phyloP scores from a whole-genome alignment of 2,888 invertebrate genomes.

The Drosophila phalerata region DNA sequence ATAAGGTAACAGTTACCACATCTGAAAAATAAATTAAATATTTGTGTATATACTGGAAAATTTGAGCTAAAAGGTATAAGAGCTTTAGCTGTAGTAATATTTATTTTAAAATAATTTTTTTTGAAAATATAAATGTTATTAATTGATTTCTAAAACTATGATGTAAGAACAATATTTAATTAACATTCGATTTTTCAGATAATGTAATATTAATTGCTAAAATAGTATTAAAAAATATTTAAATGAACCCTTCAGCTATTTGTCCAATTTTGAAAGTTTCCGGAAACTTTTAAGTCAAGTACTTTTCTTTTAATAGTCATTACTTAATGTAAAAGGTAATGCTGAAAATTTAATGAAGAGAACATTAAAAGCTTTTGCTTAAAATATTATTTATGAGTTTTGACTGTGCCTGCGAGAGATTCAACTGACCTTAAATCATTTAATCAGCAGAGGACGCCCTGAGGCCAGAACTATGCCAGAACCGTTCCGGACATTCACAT shows the following conservation, averaged over 20 bases:
- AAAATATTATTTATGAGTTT: slow-evolving; percentile 43
- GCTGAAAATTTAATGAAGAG: slow-evolving; percentile 24
- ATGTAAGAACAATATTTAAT: too few relatives aligned
- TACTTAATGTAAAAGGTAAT: slow-evolving; percentile 2
- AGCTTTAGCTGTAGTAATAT: too few relatives aligned
- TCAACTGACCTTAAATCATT: slow-evolving; percentile 77
- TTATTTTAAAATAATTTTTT: too few relatives aligned
- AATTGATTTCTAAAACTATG: too few relatives aligned
- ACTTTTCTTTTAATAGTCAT: slow-evolving; percentile 2
- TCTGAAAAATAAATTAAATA: background rate
- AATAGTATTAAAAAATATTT: too few relatives aligned
- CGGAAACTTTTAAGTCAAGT: slow-evolving; percentile 17
- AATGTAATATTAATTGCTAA: too few relatives aligned
- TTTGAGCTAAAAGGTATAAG: too few relatives aligned
- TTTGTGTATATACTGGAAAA: too few relatives aligned
- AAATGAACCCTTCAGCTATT: background rate
- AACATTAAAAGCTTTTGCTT: slow-evolving; percentile 28
- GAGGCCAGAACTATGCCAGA: slow-evolving; percentile 39
- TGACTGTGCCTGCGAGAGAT: slow-evolving; percentile 33
- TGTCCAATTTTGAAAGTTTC: background rate
- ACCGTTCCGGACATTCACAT: slow-evolving; percentile 49
- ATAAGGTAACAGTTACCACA: background rate
- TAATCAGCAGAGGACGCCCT: slow-evolving; percentile 62
- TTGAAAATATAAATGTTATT: background rate
- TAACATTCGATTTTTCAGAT: background rate